These are phyloP conservation scores for Platygyra sinensis DNA, from an alignment of 64 coral and sea anemone species.

Conservation along the genomic window DNA sequence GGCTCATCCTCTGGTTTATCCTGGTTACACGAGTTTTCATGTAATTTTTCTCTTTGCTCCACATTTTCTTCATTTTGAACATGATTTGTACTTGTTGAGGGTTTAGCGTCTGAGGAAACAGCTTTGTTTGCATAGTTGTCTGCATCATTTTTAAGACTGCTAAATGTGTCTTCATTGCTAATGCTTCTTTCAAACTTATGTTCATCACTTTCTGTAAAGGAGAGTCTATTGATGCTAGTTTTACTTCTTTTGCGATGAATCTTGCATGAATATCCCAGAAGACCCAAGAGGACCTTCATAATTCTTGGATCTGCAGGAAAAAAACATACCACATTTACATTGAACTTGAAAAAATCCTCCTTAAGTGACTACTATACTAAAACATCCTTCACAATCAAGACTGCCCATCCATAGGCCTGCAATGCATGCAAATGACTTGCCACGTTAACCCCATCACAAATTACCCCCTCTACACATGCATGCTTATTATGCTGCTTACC, in stretches of 20 bases:
- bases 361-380: no score
- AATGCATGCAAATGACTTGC: no score
- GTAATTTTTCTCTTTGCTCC: background rate
- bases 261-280: constrained; percentile 86
- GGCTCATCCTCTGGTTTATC: background rate
- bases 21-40: background rate
- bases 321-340: background rate
- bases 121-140: background rate
- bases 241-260: constrained; percentile 81
- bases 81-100: background rate
- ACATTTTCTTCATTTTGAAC: background rate
- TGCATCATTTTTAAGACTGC: background rate
- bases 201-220: constrained; percentile 69
- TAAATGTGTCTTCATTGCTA: constrained; percentile 12
- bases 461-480: no score
- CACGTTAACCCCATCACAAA: no score
- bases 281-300: constrained; percentile 87
- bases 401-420: no score
- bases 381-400: no score
- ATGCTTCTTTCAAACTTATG: constrained; percentile 25
- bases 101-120: background rate
- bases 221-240: constrained; percentile 54
- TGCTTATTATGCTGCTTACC: no score
- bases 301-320: constrained; percentile 71
- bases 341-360: background rate